Percentiles rank a stretch among this genome's conserved stretches.
Evolutionary conservation across 92 coral and sea anemone species (phyloP).

Genomic region (Epizoanthus illoricatus): DNA sequence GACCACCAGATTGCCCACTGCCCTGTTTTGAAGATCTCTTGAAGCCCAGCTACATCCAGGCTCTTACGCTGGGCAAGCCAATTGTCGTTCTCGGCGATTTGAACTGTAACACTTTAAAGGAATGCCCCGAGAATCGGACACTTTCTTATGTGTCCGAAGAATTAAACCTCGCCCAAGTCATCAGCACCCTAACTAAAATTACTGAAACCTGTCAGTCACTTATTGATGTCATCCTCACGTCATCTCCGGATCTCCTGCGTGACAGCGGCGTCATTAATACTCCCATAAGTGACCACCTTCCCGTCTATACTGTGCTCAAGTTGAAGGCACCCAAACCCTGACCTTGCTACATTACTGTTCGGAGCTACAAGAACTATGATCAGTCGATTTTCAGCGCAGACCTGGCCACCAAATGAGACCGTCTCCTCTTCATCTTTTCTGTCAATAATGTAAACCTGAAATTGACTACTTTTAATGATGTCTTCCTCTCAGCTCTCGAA

Average conservation of each 20-base stretch:
- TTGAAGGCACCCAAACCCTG: constrained; percentile 39
- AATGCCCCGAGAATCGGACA: constrained; percentile 52
- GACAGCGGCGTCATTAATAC: constrained; percentile 53
- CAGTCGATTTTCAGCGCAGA: constrained; percentile 41
- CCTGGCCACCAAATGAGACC: constrained; percentile 41
- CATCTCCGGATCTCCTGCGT: constrained; percentile 26
- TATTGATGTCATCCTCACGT: constrained; percentile 64
- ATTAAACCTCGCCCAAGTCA: constrained; percentile 60
- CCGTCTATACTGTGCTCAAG: constrained; percentile 42
- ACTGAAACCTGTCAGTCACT: constrained; percentile 52
- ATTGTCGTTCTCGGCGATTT: constrained; percentile 62
- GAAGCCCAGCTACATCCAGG: not conserved
- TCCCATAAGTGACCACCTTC: constrained; percentile 58
- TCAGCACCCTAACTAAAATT: constrained; percentile 64
- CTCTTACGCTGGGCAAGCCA: constrained; percentile 54
- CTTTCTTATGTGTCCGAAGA: constrained; percentile 42
- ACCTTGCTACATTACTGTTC: constrained; percentile 6
- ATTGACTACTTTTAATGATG: constrained; percentile 38
- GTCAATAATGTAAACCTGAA: constrained; percentile 39
- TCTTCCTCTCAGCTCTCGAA: constrained; percentile 35
- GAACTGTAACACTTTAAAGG: constrained; percentile 55
- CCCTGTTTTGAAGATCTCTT: too few relatives aligned
- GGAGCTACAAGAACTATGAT: constrained; percentile 49
- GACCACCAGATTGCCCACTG: too few relatives aligned
- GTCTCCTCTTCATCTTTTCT: constrained; percentile 14